Conservation (phyloP, 2,113 vertebrate species). For the Triplophysa tibetana region DNA sequence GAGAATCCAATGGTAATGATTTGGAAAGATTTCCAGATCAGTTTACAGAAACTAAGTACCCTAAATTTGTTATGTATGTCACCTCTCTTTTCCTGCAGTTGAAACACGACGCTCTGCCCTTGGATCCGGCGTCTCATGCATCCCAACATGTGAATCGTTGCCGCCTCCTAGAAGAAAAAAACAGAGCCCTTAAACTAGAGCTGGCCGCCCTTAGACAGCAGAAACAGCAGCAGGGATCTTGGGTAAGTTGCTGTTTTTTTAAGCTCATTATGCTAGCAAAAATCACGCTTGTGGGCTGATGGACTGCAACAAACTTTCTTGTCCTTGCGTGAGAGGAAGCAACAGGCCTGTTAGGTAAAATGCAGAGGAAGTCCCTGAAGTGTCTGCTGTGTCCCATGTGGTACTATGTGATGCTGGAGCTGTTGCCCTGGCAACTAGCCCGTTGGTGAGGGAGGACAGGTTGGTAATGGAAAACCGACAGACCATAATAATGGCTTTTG, state of each 20-base stretch:
- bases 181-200: conserved; percentile 62
- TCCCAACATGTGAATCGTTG: conserved; percentile 57
- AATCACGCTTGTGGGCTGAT: not conserved
- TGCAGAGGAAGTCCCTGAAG: conserved; percentile 49
- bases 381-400: conserved; percentile 58
- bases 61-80: not conserved
- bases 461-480: conserved; percentile 59
- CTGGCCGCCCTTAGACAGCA: conserved; percentile 66
- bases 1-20: too few species aligned
- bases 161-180: conserved; percentile 66
- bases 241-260: conserved; percentile 65
- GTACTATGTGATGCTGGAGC: conserved; percentile 53
- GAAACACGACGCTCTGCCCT: conserved; percentile 67
- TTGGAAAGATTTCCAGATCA: too few species aligned
- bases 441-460: conserved; percentile 56
- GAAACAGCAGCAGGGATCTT: conserved; percentile 58
- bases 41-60: not conserved
- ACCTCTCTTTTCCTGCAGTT: conserved; percentile 61
- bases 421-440: conserved; percentile 68
- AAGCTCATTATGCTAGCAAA: not conserved
- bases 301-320: not conserved
- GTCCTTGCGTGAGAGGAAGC: not conserved
- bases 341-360: conserved; percentile 11
- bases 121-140: conserved; percentile 59
- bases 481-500: conserved; percentile 59